These are phyloP conservation scores for Psittacus erithacus DNA, from an alignment of 2,113 vertebrate genomes.

Conservation along the genomic window DNA sequence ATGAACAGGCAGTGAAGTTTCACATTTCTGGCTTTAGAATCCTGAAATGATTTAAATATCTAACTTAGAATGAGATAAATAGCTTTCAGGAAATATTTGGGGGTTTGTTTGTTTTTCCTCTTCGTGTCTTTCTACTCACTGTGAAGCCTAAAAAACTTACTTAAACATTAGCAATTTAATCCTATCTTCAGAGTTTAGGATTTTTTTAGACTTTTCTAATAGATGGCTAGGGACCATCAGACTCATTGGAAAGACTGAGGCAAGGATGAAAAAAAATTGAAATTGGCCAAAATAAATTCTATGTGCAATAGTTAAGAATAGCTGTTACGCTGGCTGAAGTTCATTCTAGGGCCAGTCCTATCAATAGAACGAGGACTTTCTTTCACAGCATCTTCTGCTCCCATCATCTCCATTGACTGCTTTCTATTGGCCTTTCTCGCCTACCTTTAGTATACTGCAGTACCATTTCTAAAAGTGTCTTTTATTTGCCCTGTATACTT, in stretches of 20 bases:
- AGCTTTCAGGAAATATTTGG: background rate
- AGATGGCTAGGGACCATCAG: background rate
- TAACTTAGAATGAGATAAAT: background rate
- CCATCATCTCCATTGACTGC: fast-evolving
- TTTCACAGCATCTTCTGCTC: background rate
- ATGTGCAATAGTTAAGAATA: background rate
- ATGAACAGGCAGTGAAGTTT: background rate
- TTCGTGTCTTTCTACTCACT: background rate
- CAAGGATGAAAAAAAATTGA: background rate
- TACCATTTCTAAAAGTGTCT: background rate
- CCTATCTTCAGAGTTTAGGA: background rate
- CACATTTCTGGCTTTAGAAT: background rate
- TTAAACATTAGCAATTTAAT: background rate
- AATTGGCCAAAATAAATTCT: background rate
- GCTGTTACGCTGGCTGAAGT: background rate
- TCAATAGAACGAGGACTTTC: background rate
- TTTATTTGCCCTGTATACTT: background rate
- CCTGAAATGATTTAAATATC: background rate
- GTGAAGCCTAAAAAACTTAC: background rate
- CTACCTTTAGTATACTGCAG: background rate
- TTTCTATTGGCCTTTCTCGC: background rate
- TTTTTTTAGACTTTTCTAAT: background rate
- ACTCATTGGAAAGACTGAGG: background rate
- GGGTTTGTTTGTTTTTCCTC: background rate
- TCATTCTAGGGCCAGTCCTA: background rate